phyloP scores from a whole-genome alignment of 2,797 vertebrate species.

The Amniataba percoides region DNA sequence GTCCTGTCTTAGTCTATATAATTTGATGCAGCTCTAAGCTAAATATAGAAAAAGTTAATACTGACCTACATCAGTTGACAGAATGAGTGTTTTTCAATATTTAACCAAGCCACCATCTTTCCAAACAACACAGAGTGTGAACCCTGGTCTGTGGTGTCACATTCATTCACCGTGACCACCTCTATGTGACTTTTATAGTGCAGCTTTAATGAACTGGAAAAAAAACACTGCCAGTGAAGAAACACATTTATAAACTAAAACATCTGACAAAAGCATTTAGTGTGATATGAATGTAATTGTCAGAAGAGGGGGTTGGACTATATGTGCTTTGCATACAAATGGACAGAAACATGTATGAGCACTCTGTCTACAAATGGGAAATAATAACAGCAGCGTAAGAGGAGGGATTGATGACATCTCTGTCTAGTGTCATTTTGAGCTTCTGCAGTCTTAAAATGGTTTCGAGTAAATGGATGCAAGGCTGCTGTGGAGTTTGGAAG shows the following conservation, averaged over 20 bases:
- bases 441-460: slow-evolving; percentile 9
- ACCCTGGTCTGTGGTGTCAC: background rate
- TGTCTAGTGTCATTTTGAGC: slow-evolving; percentile 25
- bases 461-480: background rate
- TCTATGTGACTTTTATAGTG: background rate
- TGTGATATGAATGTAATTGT: background rate
- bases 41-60: no score
- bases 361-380: background rate
- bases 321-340: background rate
- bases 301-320: background rate
- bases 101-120: no score
- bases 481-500: slow-evolving; percentile 8
- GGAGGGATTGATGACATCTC: slow-evolving; percentile 2
- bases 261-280: background rate
- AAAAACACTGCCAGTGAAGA: background rate
- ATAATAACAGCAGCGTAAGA: slow-evolving; percentile 5
- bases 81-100: no score
- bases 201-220: background rate
- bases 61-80: no score
- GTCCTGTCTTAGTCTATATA: no score
- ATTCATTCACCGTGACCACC: background rate
- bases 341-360: background rate
- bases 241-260: background rate
- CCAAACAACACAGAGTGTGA: background rate
- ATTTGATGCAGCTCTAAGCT: no score